A percentile compares a stretch with the other conserved stretches of the same genome.
phyloP scores from a whole-genome alignment of 2,797 vertebrate genomes.

The Mormyrops attenuatus region DNA sequence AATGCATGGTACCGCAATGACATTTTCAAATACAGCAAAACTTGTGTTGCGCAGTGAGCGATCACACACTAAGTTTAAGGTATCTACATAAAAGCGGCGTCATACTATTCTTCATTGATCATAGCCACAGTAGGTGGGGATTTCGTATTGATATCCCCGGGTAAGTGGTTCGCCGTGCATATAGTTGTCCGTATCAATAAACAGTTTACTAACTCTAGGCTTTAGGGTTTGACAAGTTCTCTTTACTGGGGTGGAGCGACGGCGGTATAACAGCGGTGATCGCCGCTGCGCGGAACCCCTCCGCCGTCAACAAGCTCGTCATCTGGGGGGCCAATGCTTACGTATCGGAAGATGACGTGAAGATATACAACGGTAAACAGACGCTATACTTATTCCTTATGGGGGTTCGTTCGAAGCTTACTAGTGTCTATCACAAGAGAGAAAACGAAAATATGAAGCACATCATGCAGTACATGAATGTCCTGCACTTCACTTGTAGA shows the following conservation, averaged over 20 bases:
- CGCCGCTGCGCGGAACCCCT: conserved; percentile 69
- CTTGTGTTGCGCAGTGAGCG: background rate
- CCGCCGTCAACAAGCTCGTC: conserved; percentile 68
- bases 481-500: background rate
- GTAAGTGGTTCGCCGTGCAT: background rate
- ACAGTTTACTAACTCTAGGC: conserved; percentile 46
- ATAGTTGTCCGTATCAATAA: background rate
- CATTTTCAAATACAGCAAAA: background rate
- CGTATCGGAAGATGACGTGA: conserved; percentile 68
- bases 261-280: conserved; percentile 81
- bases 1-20: background rate
- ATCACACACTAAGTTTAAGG: background rate
- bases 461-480: background rate
- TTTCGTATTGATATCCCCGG: background rate
- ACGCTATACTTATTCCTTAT: background rate
- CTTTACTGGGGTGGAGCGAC: conserved; percentile 86
- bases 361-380: conserved; percentile 68
- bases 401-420: background rate
- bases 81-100: background rate
- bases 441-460: background rate
- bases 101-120: background rate
- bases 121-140: background rate
- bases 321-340: conserved; percentile 79
- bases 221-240: conserved; percentile 71
- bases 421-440: background rate